A percentile compares a stretch with the other conserved stretches of the same genome.
These are phyloP conservation scores for Schizaphis graminum DNA, from an alignment of 2,888 invertebrate genomes.

Conservation along the genomic window DNA sequence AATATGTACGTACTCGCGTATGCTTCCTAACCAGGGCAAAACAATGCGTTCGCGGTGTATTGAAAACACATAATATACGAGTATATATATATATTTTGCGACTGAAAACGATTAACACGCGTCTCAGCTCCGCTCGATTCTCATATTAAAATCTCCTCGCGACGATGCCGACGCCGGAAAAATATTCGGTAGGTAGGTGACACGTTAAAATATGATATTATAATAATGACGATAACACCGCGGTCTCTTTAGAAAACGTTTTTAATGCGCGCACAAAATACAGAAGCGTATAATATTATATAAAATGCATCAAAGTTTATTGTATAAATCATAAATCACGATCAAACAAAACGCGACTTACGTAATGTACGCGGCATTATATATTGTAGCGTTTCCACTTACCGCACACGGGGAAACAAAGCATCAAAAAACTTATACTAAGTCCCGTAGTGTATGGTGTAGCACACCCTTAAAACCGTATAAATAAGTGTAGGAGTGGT, in stretches of 20 bases:
- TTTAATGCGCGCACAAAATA: neutral
- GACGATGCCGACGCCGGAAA: neutral
- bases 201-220: neutral
- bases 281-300: neutral
- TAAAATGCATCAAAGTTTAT: neutral
- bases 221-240: neutral
- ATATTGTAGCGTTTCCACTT: neutral
- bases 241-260: neutral
- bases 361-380: neutral
- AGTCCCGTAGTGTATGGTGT: neutral
- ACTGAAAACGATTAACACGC: conserved; percentile 45
- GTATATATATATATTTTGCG: neutral
- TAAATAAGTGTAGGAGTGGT: neutral
- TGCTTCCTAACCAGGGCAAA: neutral
- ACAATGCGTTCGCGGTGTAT: conserved; percentile 25
- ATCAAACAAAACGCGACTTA: neutral
- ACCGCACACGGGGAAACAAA: neutral
- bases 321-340: neutral
- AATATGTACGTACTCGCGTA: neutral
- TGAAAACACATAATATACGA: conserved; percentile 12
- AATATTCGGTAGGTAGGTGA: neutral
- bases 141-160: neutral
- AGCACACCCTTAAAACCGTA: neutral
- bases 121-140: neutral
- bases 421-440: neutral